Evolutionary conservation across 1,140 invertebrate genomes (phyloP).

Genomic region (Zaprionus ornatus): DNA sequence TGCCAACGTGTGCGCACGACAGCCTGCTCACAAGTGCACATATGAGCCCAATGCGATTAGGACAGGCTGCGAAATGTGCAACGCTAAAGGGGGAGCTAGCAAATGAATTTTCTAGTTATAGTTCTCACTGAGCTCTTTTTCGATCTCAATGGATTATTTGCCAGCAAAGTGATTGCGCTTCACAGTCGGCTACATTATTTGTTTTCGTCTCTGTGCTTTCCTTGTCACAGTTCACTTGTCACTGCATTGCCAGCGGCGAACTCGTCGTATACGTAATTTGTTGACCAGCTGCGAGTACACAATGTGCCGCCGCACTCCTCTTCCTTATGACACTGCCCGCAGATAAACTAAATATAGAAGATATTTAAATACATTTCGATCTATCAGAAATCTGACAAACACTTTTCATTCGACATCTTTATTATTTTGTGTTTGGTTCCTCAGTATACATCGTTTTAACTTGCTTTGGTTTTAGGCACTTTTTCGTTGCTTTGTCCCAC

Average conservation of each 20-base stretch:
- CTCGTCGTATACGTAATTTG: conserved; percentile 48
- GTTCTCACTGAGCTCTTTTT: background rate
- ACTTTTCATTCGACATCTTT: background rate
- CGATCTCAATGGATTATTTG: conserved; percentile 5
- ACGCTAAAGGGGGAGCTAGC: background rate
- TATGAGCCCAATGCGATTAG: background rate
- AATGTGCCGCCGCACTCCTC: background rate
- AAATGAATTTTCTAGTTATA: background rate
- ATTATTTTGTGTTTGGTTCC: background rate
- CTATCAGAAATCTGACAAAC: background rate
- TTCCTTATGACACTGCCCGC: conserved; percentile 22
- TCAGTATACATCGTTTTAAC: background rate
- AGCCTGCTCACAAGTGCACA: background rate
- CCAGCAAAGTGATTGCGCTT: conserved; percentile 29
- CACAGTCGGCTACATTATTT: conserved; percentile 21
- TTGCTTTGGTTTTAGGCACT: background rate
- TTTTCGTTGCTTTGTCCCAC: background rate
- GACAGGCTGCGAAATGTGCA: background rate
- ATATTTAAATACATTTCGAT: conserved; percentile 2
- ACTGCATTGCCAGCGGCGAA: conserved; percentile 20
- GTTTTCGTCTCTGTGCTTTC: conserved; percentile 18
- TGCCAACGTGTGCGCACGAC: conserved; percentile 17
- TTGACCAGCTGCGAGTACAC: conserved; percentile 50
- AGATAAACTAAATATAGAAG: background rate
- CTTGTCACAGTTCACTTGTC: conserved; percentile 34